A percentile compares a stretch with the other conserved stretches of the same genome.
These are phyloP conservation scores for Porites lobata DNA, from an alignment of 92 coral and sea anemone species.

Conservation along the genomic window DNA sequence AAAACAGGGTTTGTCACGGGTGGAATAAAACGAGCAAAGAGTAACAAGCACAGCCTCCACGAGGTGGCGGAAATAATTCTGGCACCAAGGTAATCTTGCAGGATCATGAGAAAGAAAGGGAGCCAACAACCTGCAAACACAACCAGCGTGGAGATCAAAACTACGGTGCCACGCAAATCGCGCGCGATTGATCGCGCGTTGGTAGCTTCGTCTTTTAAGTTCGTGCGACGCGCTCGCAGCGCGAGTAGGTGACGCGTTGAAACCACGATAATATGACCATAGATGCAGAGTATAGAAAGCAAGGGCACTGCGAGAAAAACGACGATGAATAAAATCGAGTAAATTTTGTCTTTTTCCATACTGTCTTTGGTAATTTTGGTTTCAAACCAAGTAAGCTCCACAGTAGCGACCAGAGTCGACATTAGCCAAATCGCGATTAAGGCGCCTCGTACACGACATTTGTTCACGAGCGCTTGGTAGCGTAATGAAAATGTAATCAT, in stretches of 20 bases:
- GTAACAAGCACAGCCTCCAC: constrained; percentile 32
- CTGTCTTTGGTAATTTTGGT: constrained; percentile 15
- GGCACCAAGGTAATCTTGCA: constrained; percentile 17
- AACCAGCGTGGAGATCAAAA: constrained; percentile 52
- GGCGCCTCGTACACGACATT: constrained; percentile 21
- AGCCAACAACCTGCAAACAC: constrained; percentile 64
- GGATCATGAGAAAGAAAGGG: constrained; percentile 35
- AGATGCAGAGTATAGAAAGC: constrained; percentile 25
- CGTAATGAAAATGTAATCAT: constrained; percentile 53
- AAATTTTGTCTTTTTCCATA: constrained; percentile 22
- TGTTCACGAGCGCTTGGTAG: constrained; percentile 33
- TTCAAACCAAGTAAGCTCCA: constrained; percentile 62
- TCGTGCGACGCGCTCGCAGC: constrained; percentile 34
- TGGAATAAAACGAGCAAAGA: constrained; percentile 52
- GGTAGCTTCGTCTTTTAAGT: constrained; percentile 17
- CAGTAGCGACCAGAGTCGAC: constrained; percentile 26
- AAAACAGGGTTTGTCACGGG: constrained; percentile 68
- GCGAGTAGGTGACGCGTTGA: constrained; percentile 55
- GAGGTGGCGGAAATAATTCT: constrained; percentile 14
- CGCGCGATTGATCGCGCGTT: constrained; percentile 19
- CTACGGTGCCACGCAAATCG: constrained; percentile 44
- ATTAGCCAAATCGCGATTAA: constrained; percentile 52
- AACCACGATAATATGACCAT: constrained; percentile 43
- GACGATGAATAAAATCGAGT: constrained; percentile 5
- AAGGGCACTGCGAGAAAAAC: constrained; percentile 45